A percentile compares a stretch with the other conserved stretches of the same genome.
These are phyloP conservation scores for Ramphastos sulfuratus DNA, from an alignment of 2,113 vertebrate species.

Conservation along the genomic window DNA sequence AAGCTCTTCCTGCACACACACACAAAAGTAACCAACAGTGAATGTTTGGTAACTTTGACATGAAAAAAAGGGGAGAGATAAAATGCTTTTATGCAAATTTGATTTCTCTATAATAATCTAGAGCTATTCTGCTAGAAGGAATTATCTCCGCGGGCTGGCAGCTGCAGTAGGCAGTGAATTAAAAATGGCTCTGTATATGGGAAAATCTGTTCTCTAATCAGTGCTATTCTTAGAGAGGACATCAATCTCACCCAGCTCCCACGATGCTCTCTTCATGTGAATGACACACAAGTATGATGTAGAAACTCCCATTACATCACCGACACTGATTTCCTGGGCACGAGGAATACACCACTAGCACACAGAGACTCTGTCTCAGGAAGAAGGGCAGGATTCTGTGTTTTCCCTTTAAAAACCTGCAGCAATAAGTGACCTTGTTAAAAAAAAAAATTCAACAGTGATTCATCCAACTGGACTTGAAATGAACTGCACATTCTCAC, in stretches of 20 bases:
- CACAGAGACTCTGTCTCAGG: not conserved
- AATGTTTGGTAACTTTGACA: conserved; percentile 77
- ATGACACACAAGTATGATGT: conserved; percentile 76
- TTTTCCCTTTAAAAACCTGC: conserved; percentile 6
- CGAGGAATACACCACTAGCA: conserved; percentile 1
- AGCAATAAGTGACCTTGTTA: conserved; percentile 9
- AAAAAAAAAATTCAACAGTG: not conserved
- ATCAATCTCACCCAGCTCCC: conserved; percentile 78
- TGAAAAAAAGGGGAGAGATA: conserved; percentile 63
- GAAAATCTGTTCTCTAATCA: conserved; percentile 84
- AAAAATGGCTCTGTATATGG: conserved; percentile 86
- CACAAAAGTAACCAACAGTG: conserved; percentile 63
- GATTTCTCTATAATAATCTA: conserved; percentile 87
- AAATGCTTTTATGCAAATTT: conserved; percentile 84
- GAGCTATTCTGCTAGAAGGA: conserved; percentile 83
- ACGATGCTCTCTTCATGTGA: conserved; percentile 66
- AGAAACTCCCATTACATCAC: conserved; percentile 80
- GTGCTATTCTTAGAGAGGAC: conserved; percentile 83
- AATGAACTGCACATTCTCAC: conserved; percentile 21
- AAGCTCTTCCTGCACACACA: conserved; percentile 49
- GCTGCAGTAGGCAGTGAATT: conserved; percentile 86
- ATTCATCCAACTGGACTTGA: conserved; percentile 29
- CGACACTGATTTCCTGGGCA: conserved; percentile 33
- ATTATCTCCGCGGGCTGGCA: conserved; percentile 84
- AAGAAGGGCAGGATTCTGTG: not conserved